A percentile compares a stretch with the other conserved stretches of the same genome.
Evolutionary conservation across 1,140 invertebrate species (phyloP).

Genomic region (Scaptomyza hsui): DNA sequence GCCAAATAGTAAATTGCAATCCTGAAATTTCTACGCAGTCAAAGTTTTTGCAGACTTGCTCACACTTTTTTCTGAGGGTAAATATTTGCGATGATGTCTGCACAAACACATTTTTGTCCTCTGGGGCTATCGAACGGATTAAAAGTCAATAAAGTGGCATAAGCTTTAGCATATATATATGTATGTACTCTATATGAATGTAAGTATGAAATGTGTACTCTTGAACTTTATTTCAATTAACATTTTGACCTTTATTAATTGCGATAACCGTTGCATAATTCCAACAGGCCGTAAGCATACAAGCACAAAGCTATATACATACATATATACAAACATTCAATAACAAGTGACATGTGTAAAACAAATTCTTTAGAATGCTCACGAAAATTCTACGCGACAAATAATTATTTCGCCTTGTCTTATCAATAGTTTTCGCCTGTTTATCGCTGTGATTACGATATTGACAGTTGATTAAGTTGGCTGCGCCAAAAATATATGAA

Average conservation of each 20-base stretch:
- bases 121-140: conserved; percentile 16
- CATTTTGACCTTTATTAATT: conserved; percentile 70
- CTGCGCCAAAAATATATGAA: conserved; percentile 26
- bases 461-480: conserved; percentile 52
- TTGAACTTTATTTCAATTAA: conserved; percentile 62
- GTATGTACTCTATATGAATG: neutral
- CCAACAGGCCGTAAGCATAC: conserved; percentile 6
- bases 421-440: conserved; percentile 42
- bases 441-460: conserved; percentile 65
- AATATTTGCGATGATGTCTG: conserved; percentile 46
- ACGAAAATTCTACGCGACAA: conserved; percentile 19
- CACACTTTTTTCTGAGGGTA: conserved; percentile 1
- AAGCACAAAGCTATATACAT: neutral
- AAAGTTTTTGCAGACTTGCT: neutral
- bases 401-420: conserved; percentile 55
- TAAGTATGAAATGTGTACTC: conserved; percentile 11
- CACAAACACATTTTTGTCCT: conserved; percentile 24
- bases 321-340: conserved; percentile 1
- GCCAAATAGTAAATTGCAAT: too few relatives aligned
- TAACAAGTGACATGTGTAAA: conserved; percentile 6
- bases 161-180: neutral
- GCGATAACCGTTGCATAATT: conserved; percentile 46
- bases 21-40: conserved; percentile 1
- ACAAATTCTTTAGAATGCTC: conserved; percentile 9
- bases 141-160: conserved; percentile 10